A percentile compares a stretch with the other conserved stretches of the same genome.
phyloP scores from a whole-genome alignment of 2,797 vertebrate genomes.

The Danio kyathit region DNA sequence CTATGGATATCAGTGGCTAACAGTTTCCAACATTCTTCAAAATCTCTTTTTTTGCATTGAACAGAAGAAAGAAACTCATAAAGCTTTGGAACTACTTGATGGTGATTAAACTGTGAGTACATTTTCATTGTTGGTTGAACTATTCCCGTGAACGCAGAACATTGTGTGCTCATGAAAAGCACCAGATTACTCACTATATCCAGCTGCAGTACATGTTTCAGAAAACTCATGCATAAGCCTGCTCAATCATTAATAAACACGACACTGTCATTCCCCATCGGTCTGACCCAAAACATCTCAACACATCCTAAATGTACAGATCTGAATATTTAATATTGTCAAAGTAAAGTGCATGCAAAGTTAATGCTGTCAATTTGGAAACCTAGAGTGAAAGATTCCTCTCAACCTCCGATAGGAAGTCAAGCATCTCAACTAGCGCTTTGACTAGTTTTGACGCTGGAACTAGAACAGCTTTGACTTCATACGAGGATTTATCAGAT shows the following conservation, averaged over 20 bases:
- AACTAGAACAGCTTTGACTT: constrained; percentile 67
- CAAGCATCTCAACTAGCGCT: constrained; percentile 4
- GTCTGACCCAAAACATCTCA: background rate
- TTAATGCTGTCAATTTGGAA: too few species aligned
- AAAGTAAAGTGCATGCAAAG: background rate
- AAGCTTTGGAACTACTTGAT: too few species aligned
- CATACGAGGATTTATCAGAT: constrained; percentile 67
- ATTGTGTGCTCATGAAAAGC: background rate
- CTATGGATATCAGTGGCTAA: too few species aligned
- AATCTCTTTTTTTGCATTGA: too few species aligned
- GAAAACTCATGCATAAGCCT: background rate
- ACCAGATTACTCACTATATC: background rate
- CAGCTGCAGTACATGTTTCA: background rate
- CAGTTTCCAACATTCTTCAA: too few species aligned
- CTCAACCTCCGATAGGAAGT: background rate
- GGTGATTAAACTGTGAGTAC: too few species aligned
- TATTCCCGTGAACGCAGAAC: background rate
- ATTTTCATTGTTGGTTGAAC: background rate
- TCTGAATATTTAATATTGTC: too few species aligned
- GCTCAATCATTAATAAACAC: background rate
- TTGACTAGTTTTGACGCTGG: constrained; percentile 26
- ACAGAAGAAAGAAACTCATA: too few species aligned
- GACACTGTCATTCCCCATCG: background rate
- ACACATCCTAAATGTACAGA: background rate
- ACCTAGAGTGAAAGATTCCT: background rate